Percentiles rank a stretch among this genome's conserved stretches.
Conservation (phyloP, 1,140 invertebrate species). For the Drosophila varians region DNA sequence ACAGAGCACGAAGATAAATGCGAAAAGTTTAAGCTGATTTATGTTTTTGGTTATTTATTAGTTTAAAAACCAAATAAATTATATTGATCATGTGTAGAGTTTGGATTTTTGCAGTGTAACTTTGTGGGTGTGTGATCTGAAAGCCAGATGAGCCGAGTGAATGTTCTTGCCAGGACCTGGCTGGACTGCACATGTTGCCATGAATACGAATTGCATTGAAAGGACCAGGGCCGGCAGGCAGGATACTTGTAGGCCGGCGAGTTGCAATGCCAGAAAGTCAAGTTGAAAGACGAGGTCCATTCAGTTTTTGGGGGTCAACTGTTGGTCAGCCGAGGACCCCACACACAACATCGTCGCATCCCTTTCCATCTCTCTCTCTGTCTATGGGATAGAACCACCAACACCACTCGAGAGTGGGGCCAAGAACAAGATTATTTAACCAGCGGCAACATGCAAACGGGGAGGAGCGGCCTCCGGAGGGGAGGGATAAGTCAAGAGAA, state of each 20-base stretch:
- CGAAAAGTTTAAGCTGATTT: neutral
- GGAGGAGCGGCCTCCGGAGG: too few relatives aligned
- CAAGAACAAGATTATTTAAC: constrained; percentile 58
- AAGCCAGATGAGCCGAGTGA: constrained; percentile 26
- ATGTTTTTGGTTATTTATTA: neutral
- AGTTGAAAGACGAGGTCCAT: constrained; percentile 74
- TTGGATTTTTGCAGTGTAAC: too few relatives aligned
- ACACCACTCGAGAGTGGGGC: constrained; percentile 25
- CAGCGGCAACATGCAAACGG: constrained; percentile 42
- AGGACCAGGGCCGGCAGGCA: neutral
- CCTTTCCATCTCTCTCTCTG: neutral
- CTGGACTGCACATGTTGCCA: constrained; percentile 50
- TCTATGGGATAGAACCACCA: neutral
- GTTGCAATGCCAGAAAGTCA: constrained; percentile 66
- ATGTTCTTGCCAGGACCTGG: constrained; percentile 38
- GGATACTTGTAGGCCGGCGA: constrained; percentile 27
- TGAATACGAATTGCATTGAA: constrained; percentile 71
- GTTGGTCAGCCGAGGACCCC: constrained; percentile 19
- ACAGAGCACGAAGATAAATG: neutral
- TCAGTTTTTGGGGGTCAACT: constrained; percentile 60
- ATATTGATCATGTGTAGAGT: neutral
- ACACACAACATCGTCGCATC: too few relatives aligned
- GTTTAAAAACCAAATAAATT: neutral
- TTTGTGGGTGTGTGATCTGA: neutral
- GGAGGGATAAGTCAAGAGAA: constrained; percentile 1